Conservation (phyloP, 2,888 invertebrate genomes). For the Cecidostiba fungosa region DNA sequence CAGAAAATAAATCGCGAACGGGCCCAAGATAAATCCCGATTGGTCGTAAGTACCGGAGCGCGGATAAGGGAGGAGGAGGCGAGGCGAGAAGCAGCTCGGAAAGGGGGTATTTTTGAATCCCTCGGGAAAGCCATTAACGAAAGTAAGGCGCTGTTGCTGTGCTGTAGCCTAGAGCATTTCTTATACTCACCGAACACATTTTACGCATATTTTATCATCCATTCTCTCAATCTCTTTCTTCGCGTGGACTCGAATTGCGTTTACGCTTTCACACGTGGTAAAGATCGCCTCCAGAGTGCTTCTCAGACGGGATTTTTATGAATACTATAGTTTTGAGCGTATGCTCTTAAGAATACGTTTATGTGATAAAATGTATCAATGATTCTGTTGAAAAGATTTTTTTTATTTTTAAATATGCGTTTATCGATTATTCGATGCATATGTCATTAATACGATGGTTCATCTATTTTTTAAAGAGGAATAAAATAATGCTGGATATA, state of each 20-base stretch:
- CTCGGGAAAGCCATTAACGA: slow-evolving; percentile 71
- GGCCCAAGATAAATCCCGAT: slow-evolving; percentile 66
- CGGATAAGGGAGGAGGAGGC: slow-evolving; percentile 36
- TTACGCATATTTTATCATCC: slow-evolving; percentile 68
- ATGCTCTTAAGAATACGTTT: background rate
- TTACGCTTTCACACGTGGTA: slow-evolving; percentile 58
- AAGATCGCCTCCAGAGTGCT: slow-evolving; percentile 36
- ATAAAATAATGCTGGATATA: background rate
- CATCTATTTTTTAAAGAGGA: background rate
- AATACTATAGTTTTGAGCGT: background rate
- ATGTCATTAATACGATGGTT: background rate
- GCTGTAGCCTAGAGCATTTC: slow-evolving; percentile 23
- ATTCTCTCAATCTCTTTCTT: background rate
- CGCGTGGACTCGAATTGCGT: slow-evolving; percentile 11
- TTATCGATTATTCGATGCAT: background rate
- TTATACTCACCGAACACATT: slow-evolving; percentile 67
- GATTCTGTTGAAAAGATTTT: background rate
- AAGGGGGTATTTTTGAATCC: slow-evolving; percentile 69
- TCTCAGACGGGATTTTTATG: background rate
- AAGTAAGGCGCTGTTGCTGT: slow-evolving; percentile 60
- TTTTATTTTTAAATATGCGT: background rate
- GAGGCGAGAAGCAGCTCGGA: slow-evolving; percentile 62
- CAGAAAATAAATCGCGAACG: slow-evolving; percentile 65
- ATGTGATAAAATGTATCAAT: background rate
- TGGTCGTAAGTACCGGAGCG: slow-evolving; percentile 54